phyloP scores from a whole-genome alignment of 2,113 vertebrate species.

The Cricetomys ansorgei region DNA sequence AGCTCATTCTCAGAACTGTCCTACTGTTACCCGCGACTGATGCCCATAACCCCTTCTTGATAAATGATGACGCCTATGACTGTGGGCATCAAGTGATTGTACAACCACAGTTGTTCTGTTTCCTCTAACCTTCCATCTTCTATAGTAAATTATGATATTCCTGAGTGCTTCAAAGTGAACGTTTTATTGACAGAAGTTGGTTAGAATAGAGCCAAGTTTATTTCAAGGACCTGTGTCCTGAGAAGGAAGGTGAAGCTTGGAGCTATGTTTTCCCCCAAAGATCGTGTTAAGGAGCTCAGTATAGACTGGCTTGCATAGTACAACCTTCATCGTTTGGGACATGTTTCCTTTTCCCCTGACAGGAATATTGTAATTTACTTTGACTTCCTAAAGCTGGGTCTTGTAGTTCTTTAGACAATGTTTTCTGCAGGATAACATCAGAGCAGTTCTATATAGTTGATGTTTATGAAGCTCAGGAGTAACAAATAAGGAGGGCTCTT shows the following conservation, averaged over 20 bases:
- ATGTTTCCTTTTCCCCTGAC: neutral
- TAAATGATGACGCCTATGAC: neutral
- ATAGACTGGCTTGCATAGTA: neutral
- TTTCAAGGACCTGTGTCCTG: neutral
- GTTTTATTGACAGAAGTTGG: neutral
- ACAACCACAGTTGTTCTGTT: too few species aligned
- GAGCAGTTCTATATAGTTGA: neutral
- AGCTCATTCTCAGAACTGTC: neutral
- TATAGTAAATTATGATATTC: neutral
- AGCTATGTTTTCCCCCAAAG: neutral
- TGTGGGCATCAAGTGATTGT: rapidly evolving
- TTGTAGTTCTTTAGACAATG: neutral
- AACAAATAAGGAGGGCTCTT: neutral
- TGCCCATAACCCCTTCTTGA: neutral
- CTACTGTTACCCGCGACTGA: neutral
- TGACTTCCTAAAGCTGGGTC: neutral
- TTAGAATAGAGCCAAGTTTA: neutral
- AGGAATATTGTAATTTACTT: neutral
- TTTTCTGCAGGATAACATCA: neutral
- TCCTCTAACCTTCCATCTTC: neutral
- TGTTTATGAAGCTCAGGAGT: neutral
- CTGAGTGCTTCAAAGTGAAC: neutral
- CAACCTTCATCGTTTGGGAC: neutral
- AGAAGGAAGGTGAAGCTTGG: neutral
- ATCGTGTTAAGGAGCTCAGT: neutral